A percentile compares a stretch with the other conserved stretches of the same genome.
Evolutionary conservation across 2,888 invertebrate genomes (phyloP).

Genomic region (Stenurella melanura): DNA sequence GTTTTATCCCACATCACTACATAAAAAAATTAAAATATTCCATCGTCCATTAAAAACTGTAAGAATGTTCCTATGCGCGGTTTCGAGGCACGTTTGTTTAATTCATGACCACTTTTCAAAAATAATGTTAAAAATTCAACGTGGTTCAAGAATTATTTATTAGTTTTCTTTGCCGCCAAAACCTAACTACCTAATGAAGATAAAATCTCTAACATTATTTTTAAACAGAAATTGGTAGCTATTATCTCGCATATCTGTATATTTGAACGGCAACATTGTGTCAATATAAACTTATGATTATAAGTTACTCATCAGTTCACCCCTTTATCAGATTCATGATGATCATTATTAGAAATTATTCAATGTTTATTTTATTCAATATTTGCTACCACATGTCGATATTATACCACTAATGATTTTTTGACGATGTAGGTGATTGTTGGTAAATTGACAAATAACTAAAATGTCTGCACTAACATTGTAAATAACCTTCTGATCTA

Average conservation of each 20-base stretch:
- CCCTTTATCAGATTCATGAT: conserved; percentile 17
- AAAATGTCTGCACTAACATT: not conserved
- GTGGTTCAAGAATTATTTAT: too few species aligned
- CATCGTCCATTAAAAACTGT: too few species aligned
- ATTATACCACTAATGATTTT: conserved; percentile 16
- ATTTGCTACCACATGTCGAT: not conserved
- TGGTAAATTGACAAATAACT: not conserved
- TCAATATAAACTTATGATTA: not conserved
- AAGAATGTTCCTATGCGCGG: too few species aligned
- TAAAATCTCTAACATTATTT: conserved; percentile 9
- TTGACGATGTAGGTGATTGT: conserved; percentile 10
- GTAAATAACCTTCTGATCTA: too few species aligned
- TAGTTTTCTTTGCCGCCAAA: too few species aligned
- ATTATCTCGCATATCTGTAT: not conserved
- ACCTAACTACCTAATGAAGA: not conserved
- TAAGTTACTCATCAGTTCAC: not conserved
- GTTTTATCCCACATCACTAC: too few species aligned
- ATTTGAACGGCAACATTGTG: conserved; percentile 9
- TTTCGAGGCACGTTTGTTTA: too few species aligned
- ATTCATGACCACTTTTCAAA: too few species aligned
- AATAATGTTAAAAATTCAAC: too few species aligned
- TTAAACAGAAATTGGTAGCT: not conserved
- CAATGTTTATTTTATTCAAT: conserved; percentile 17
- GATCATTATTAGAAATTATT: conserved; percentile 17
- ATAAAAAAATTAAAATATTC: too few species aligned